These are phyloP conservation scores for Drosophila yakuba DNA, from an alignment of 1,140 invertebrate genomes.

Conservation along the genomic window DNA sequence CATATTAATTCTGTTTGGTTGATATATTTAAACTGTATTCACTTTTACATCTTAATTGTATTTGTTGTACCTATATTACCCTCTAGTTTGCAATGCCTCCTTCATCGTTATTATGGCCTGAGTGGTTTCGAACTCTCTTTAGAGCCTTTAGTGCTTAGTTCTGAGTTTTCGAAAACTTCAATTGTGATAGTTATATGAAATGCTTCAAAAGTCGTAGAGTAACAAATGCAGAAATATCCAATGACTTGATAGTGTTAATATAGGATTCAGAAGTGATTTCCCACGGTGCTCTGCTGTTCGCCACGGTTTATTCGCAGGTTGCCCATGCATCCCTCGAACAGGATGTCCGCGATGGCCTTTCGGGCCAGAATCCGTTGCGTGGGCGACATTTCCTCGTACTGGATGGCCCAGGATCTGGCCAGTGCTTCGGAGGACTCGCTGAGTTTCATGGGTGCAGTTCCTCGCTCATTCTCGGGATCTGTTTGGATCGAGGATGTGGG, in stretches of 20 bases:
- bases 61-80: background rate
- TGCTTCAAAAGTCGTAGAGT: background rate
- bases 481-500: conserved; percentile 6
- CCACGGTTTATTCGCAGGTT: conserved; percentile 69
- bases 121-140: background rate
- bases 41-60: background rate
- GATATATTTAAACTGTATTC: too few species aligned
- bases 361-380: conserved; percentile 74
- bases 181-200: background rate
- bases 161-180: background rate
- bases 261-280: conserved; percentile 28
- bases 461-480: background rate
- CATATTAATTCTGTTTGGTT: background rate
- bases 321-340: conserved; percentile 81
- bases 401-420: conserved; percentile 78
- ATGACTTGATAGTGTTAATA: background rate
- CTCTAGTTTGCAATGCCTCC: background rate
- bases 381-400: conserved; percentile 72
- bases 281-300: conserved; percentile 38
- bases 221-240: background rate
- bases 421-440: conserved; percentile 68
- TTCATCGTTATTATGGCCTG: background rate
- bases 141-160: background rate
- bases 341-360: conserved; percentile 77
- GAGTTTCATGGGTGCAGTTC: conserved; percentile 14